phyloP scores from a whole-genome alignment of 2,797 vertebrate species.

The Tarsius wallacei region DNA sequence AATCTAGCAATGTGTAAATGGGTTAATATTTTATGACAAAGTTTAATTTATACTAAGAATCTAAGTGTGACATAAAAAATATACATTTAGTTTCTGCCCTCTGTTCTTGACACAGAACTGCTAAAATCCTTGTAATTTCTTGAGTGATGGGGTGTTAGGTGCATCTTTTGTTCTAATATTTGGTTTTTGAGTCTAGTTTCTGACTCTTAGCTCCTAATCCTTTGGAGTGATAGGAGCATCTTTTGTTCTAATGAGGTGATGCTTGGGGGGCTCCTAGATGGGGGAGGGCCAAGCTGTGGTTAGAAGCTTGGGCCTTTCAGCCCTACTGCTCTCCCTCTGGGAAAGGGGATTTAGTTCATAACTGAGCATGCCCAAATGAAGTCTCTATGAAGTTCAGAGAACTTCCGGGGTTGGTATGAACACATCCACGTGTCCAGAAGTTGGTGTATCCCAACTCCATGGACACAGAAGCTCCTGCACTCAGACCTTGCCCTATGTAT shows the following conservation, averaged over 20 bases:
- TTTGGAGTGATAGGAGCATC: background rate
- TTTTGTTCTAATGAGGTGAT: background rate
- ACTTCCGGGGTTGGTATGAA: background rate
- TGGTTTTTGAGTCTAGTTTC: background rate
- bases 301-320: background rate
- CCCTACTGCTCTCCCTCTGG: background rate
- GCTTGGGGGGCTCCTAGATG: background rate
- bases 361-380: background rate
- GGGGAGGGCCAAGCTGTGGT: background rate
- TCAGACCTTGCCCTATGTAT: background rate
- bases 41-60: background rate
- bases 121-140: background rate
- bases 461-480: background rate
- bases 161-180: background rate
- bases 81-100: background rate
- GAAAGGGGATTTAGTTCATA: background rate
- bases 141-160: background rate
- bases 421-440: background rate
- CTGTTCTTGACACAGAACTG: background rate
- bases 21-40: background rate
- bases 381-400: background rate
- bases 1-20: background rate
- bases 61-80: background rate
- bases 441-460: background rate
- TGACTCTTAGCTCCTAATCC: background rate